Evolutionary conservation across 2,888 invertebrate species (phyloP), one percentile per base, ranked within the genome.

Genomic region (Troglohyphantes excavatus): DNA sequence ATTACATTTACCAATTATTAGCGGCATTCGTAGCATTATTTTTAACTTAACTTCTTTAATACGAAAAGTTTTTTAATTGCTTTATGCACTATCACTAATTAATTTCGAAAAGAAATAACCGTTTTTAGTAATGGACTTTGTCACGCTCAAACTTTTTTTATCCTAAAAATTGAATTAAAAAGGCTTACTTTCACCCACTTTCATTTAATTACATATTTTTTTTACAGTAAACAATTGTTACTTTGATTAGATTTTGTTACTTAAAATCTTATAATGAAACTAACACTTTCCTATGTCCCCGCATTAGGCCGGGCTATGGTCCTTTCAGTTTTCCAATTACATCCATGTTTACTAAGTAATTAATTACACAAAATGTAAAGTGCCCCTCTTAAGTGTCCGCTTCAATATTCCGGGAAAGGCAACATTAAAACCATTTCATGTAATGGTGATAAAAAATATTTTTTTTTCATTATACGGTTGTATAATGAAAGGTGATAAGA

Each of bases 341-440:
- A 53, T 53, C 53, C 53, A 53, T 53, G 53, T 53, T 53, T 53
- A 53, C 53, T n/a, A 53, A 53, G 7, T 53, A 17, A 53, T 53
- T 53, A 53, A 53, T 53, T 53, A 6, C 53, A 53, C n/a, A 53
- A 53, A 53, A 53, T 17, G 53, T 53, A 53, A 53, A 53, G 53
- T 53, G 53, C 53, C 53, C 13, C 11, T 46, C 46, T 53, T 53
- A 53, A 53, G 53, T 53, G 53, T 53, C 33, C 53, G 53, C 17
- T 53, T 53, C n/a, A 53, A 53, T 53, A 53, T 53, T 53, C 13
- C 5, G n/a, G n/a, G n/a, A 53, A 53, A 53, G 1, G n/a, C n/a
- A 53, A 53, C 53, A 53, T n/a, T 53, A 53, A 53, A 39, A 53
- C 53, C 13, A 53, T 53, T 53, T n/a, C n/a, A n/a, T n/a, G n/a